A percentile compares a stretch with the other conserved stretches of the same genome.
Evolutionary conservation across 2,888 invertebrate species (phyloP).

Genomic region (Ophion ventricosus): DNA sequence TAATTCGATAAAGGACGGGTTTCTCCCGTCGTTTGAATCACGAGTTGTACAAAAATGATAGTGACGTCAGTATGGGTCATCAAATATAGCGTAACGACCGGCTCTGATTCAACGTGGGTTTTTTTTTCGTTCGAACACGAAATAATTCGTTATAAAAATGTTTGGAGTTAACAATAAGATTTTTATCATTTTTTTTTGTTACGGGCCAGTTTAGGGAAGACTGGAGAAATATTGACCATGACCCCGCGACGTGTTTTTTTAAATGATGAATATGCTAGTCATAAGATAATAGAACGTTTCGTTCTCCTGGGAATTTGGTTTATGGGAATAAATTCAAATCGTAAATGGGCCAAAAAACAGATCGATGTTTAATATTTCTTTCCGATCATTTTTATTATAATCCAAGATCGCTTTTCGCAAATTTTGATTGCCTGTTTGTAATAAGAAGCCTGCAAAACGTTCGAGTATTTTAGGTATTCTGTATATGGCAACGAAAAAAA

Average conservation of each 20-base stretch:
- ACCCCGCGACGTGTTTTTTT: too few species aligned
- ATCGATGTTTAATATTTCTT: too few species aligned
- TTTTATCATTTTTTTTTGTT: background rate
- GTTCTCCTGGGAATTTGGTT: background rate
- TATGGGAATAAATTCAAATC: too few species aligned
- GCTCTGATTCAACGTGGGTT: slow-evolving; percentile 38
- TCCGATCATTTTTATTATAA: too few species aligned
- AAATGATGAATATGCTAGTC: background rate
- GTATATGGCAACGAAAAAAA: background rate
- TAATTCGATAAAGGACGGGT: slow-evolving; percentile 72
- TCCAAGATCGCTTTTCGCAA: too few species aligned
- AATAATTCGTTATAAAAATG: background rate
- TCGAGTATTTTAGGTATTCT: background rate
- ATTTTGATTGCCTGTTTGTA: too few species aligned
- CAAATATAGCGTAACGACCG: slow-evolving; percentile 42
- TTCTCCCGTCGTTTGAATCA: slow-evolving; percentile 71
- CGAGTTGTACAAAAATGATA: slow-evolving; percentile 76
- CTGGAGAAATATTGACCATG: background rate
- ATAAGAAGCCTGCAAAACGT: too few species aligned
- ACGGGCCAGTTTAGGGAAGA: background rate
- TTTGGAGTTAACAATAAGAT: background rate
- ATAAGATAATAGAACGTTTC: background rate
- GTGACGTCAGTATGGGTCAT: slow-evolving; percentile 67
- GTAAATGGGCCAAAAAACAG: too few species aligned
- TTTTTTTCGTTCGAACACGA: slow-evolving; percentile 9